phyloP scores from a whole-genome alignment of 2,888 invertebrate species.

The Spilosoma lubricipeda region DNA sequence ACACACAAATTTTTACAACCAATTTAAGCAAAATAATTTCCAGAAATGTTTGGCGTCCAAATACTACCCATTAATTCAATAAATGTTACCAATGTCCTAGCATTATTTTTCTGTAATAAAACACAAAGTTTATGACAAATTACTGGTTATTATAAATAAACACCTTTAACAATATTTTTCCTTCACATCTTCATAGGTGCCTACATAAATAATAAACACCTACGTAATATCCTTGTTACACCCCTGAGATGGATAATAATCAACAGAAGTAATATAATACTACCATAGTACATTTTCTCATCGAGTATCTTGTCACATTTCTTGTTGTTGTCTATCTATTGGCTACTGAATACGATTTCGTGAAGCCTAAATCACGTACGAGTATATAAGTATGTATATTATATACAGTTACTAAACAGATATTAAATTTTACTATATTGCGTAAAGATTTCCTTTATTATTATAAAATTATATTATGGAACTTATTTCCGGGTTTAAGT shows the following conservation, averaged over 20 bases:
- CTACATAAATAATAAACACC: slow-evolving; percentile 5
- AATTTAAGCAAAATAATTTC: too few species aligned
- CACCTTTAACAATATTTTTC: background rate
- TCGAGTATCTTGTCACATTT: background rate
- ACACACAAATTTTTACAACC: too few species aligned
- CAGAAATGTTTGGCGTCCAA: too few species aligned
- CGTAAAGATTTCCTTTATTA: too few species aligned
- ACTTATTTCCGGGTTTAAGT: background rate
- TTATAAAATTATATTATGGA: background rate
- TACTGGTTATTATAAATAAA: background rate
- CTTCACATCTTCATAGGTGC: background rate
- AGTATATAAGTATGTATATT: too few species aligned
- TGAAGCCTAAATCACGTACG: background rate
- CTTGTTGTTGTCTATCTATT: background rate
- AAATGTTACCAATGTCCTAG: background rate
- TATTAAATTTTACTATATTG: background rate
- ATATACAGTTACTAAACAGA: too few species aligned
- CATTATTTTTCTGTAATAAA: background rate
- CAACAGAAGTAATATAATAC: background rate
- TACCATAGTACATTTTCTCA: background rate
- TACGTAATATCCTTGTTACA: background rate
- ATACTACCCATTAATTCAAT: background rate
- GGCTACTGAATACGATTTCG: background rate
- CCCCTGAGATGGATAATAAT: background rate
- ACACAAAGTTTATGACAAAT: background rate